Conservation (phyloP, 2,113 vertebrate species). For the Petrocephalus microphthalmus region DNA sequence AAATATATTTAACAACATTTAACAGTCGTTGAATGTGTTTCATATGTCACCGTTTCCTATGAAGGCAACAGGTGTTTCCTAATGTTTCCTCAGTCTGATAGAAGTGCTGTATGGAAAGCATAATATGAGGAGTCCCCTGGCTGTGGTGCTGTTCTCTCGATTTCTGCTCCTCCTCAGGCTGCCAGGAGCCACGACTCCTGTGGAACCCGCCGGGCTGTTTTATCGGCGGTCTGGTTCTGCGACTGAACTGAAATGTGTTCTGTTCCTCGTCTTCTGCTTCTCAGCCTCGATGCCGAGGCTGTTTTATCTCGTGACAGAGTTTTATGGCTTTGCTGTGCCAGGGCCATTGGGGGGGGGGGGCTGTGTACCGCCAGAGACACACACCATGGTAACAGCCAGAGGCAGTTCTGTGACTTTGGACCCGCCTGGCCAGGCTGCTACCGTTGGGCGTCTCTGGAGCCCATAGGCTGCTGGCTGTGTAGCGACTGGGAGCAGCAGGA, state of each 20-base stretch:
- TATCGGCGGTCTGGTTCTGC: neutral
- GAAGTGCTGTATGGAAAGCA: neutral
- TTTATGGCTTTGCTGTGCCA: neutral
- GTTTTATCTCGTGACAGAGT: too few species aligned
- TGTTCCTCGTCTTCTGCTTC: neutral
- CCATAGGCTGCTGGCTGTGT: neutral
- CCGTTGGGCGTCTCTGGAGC: neutral
- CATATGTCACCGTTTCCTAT: neutral
- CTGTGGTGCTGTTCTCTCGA: neutral
- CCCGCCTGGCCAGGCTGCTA: neutral
- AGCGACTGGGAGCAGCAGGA: slow-evolving; percentile 1
- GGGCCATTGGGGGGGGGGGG: neutral
- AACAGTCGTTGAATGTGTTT: neutral
- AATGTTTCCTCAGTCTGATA: neutral
- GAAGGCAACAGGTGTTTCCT: neutral
- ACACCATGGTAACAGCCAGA: neutral
- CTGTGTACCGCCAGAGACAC: neutral
- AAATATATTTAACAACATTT: neutral
- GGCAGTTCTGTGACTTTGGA: neutral
- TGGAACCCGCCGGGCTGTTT: neutral
- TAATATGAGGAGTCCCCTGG: neutral
- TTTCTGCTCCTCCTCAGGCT: neutral
- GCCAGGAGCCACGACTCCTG: neutral
- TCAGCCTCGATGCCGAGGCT: neutral
- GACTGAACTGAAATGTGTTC: too few species aligned